Conservation (phyloP, 2,888 invertebrate species). For the Drosophila quinaria region DNA sequence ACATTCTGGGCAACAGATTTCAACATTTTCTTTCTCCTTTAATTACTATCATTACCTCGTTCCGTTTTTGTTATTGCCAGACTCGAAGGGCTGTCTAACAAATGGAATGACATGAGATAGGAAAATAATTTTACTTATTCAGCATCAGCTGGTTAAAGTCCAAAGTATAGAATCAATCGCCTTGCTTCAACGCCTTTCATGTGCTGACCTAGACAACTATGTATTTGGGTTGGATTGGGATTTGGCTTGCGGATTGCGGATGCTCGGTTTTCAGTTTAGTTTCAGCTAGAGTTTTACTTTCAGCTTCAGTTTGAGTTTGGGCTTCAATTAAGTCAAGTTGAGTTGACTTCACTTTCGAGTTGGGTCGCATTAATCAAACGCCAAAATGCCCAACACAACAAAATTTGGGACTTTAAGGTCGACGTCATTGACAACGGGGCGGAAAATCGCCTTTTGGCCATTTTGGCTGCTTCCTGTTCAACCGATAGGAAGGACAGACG, state of each 20-base stretch:
- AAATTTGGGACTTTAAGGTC: constrained; percentile 30
- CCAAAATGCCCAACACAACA: constrained; percentile 33
- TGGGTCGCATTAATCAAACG: constrained; percentile 55
- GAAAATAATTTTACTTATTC: constrained; percentile 26
- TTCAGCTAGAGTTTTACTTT: constrained; percentile 3
- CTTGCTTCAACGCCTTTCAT: constrained; percentile 45
- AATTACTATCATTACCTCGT: constrained; percentile 4
- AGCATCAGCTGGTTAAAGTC: constrained; percentile 40
- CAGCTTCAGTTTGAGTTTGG: constrained; percentile 5
- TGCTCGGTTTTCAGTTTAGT: background rate
- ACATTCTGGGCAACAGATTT: no score
- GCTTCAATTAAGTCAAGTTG: constrained; percentile 8
- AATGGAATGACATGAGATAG: background rate
- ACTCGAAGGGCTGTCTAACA: background rate
- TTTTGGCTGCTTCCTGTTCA: constrained; percentile 13
- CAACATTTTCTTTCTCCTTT: background rate
- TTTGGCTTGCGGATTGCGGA: constrained; percentile 4
- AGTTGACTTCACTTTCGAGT: constrained; percentile 8
- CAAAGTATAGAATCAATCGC: constrained; percentile 41
- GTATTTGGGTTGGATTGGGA: constrained; percentile 9
- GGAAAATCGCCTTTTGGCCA: constrained; percentile 41
- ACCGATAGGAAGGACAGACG: background rate
- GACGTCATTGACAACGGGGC: constrained; percentile 39
- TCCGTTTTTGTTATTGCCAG: background rate
- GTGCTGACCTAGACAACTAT: constrained; percentile 42